Conservation (phyloP, 2,888 invertebrate genomes). For the Clanis bilineata region DNA sequence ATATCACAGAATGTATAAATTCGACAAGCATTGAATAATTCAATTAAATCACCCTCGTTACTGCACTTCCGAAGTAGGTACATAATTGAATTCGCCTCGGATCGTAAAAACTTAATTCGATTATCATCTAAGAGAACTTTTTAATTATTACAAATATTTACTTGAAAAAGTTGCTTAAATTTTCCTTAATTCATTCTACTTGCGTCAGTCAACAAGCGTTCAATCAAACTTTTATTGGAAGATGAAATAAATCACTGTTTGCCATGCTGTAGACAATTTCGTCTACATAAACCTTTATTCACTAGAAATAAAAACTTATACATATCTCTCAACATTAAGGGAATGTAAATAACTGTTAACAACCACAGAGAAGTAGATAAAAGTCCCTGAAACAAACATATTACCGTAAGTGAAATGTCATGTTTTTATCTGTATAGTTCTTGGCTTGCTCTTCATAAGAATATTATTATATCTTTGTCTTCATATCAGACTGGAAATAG, state of each 20-base stretch:
- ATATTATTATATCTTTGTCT: too few relatives aligned
- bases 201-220: too few relatives aligned
- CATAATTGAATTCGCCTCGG: conserved; percentile 25
- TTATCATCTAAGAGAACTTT: conserved; percentile 21
- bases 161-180: neutral
- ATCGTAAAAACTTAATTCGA: conserved; percentile 24
- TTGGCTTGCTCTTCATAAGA: neutral
- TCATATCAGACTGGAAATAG: neutral
- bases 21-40: neutral
- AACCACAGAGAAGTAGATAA: conserved; percentile 43
- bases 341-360: conserved; percentile 46
- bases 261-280: too few relatives aligned
- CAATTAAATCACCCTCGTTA: conserved; percentile 31
- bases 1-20: too few relatives aligned
- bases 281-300: neutral
- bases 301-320: conserved; percentile 25
- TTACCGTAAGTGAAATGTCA: neutral
- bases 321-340: conserved; percentile 36
- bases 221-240: too few relatives aligned
- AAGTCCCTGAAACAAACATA: conserved; percentile 38
- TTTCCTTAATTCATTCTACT: neutral
- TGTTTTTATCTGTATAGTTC: neutral
- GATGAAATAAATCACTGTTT: too few relatives aligned
- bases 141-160: conserved; percentile 21
- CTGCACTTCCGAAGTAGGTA: conserved; percentile 20